phyloP scores from a whole-genome alignment of 2,113 vertebrate species.

The Leptosomus discolor region DNA sequence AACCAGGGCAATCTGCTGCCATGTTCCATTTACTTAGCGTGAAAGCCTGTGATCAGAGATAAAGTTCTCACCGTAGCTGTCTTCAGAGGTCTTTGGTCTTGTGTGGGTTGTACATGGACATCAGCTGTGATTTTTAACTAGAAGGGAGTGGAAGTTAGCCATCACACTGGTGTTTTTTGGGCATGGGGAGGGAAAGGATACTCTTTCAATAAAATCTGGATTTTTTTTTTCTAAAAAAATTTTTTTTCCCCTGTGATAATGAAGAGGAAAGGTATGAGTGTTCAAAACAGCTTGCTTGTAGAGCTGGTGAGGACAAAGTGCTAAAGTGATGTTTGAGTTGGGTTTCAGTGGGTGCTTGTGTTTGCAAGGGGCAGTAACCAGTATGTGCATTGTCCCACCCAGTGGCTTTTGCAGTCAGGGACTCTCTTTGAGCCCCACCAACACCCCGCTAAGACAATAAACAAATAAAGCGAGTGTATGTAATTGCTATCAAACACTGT shows the following conservation, averaged over 20 bases:
- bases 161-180: background rate
- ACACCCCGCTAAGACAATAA: background rate
- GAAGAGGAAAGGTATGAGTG: background rate
- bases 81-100: background rate
- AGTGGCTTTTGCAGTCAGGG: background rate
- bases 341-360: background rate
- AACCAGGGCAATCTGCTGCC: background rate
- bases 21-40: background rate
- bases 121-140: background rate
- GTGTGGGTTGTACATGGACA: background rate
- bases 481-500: background rate
- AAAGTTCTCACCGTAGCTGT: background rate
- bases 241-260: rapidly evolving
- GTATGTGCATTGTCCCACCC: background rate
- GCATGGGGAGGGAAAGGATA: background rate
- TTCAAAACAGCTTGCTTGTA: background rate
- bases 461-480: background rate
- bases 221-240: too few species aligned
- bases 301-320: background rate
- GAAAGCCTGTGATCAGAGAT: background rate
- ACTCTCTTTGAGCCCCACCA: background rate
- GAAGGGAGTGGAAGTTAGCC: background rate
- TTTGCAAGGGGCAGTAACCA: background rate
- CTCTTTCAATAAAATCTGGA: background rate
- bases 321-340: background rate